These are phyloP conservation scores for Pandemis heparana DNA, from an alignment of 2,888 invertebrate species.

Conservation along the genomic window DNA sequence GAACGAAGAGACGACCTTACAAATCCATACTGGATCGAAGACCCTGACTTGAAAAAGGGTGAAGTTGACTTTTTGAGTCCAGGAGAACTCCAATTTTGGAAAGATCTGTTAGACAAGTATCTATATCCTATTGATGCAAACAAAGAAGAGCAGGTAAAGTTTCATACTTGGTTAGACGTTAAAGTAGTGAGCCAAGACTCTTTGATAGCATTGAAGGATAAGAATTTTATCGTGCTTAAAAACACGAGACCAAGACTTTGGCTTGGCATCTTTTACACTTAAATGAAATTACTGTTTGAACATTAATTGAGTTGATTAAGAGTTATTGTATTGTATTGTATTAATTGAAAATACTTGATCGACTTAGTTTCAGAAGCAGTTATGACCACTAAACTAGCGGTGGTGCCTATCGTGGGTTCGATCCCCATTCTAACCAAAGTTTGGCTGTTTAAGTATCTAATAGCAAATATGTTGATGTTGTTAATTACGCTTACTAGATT, in stretches of 20 bases:
- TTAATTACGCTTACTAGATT: too few relatives aligned
- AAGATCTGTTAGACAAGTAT: constrained; percentile 97
- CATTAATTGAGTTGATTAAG: neutral
- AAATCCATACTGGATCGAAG: constrained; percentile 98
- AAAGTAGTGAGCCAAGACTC: constrained; percentile 1
- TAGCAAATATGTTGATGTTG: too few relatives aligned
- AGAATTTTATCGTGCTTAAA: neutral
- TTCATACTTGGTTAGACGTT: neutral
- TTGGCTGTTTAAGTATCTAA: neutral
- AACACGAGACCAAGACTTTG: too few relatives aligned
- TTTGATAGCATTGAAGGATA: neutral
- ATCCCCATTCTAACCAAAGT: neutral
- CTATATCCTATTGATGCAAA: constrained; percentile 97
- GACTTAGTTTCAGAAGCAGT: neutral
- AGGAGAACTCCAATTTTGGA: constrained; percentile 96
- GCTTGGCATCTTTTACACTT: neutral
- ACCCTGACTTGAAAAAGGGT: constrained; percentile 94
- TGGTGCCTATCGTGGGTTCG: neutral
- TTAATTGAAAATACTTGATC: neutral
- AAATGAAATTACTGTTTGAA: neutral
- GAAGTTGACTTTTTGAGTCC: constrained; percentile 95
- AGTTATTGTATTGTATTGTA: too few relatives aligned
- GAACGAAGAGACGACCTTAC: constrained; percentile 93
- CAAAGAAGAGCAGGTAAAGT: constrained; percentile 93
- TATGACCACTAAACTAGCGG: neutral